Evolutionary conservation across 2,888 invertebrate species (phyloP), one percentile per base, ranked within the genome.

Genomic region (Agelastica alni): DNA sequence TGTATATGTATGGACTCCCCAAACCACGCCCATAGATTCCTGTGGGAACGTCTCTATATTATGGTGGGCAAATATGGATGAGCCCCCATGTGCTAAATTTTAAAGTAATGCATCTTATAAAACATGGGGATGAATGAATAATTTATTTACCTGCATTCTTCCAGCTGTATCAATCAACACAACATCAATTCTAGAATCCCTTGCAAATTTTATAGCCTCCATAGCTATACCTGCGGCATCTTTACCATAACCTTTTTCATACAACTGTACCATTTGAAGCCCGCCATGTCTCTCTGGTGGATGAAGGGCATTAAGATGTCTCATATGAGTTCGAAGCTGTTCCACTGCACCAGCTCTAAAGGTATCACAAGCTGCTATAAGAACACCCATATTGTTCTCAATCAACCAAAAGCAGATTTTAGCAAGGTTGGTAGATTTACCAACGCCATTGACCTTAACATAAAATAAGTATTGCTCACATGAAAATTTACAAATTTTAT

Each of bases 351-450:
- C 99, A 1, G 99, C 98, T 67, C 98, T 85, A 83, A 99, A 99
- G 32, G 99, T 99, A 79, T 99, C 99, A 75, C 99, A 98, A 13
- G 99, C 99, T 4, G 99, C 99, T 60, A 99, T 97, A 70, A 99
- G 79, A 26, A 99, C 99, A 26, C 90, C 87, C 75, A 96, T 85
- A 68, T 93, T 91, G 77, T 99, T 99, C 79, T 99, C 98, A 60
- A 98, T 93, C 66, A 99, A 80, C 99, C 99, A 99, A 79, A 99
- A 99, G 70, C 96, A 95, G 65, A 99, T 96, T 85, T 99, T 99
- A 0, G 99, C 98, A 46, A 99, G 80, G 80, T 99, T 99, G 2
- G 99, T 99, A 0, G 96, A 97, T 72, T 99, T 99, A 46, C 99
- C 99, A 0, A 99, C 99, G 10, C 99, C 99, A 77, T 99, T 99